Evolutionary conservation across 1,140 invertebrate species (phyloP).

Genomic region (Meloidogyne exigua): DNA sequence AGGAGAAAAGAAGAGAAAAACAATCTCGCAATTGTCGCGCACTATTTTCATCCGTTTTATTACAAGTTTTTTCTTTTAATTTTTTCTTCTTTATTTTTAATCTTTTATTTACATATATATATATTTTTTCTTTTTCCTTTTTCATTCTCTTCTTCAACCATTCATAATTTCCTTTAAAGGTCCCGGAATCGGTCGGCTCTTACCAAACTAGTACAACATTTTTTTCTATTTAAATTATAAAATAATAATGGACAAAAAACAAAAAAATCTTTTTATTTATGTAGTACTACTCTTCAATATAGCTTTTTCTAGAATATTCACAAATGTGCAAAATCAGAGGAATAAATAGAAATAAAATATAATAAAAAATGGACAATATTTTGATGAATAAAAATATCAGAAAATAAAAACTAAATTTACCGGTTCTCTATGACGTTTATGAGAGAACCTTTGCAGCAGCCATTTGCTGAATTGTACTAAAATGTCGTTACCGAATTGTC

Average conservation of each 20-base stretch:
- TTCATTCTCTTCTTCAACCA: neutral
- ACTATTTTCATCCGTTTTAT: conserved; percentile 3
- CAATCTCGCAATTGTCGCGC: neutral
- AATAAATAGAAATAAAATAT: neutral
- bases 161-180: neutral
- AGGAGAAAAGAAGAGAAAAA: too few relatives aligned
- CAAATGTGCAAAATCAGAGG: neutral
- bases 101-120: too few relatives aligned
- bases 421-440: too few relatives aligned
- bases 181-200: neutral
- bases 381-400: neutral
- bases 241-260: neutral
- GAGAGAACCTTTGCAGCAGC: too few relatives aligned
- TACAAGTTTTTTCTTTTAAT: neutral
- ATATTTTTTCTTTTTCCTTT: too few relatives aligned
- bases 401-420: neutral
- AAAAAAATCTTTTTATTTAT: neutral
- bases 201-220: neutral
- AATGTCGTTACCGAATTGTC: too few relatives aligned
- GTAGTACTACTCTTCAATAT: too few relatives aligned
- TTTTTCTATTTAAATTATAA: neutral
- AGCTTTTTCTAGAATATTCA: too few relatives aligned
- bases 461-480: too few relatives aligned
- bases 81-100: too few relatives aligned
- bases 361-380: neutral